Percentiles rank a stretch among this genome's conserved stretches.
phyloP scores from a whole-genome alignment of 2,888 invertebrate genomes.

The Monopis laevigella region DNA sequence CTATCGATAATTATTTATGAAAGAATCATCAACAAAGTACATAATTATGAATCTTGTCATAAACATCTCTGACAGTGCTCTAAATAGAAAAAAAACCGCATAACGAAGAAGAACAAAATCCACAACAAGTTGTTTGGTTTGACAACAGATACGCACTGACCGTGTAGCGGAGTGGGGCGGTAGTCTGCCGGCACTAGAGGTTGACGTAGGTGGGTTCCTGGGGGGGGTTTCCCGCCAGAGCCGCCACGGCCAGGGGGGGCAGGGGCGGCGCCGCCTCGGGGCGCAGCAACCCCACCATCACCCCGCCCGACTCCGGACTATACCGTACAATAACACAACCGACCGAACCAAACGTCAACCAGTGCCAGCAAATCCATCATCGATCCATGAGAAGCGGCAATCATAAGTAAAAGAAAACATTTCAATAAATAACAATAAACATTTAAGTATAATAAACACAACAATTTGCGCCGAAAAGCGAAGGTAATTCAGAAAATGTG shows the following conservation, averaged over 20 bases:
- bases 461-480: slow-evolving; percentile 32
- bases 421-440: slow-evolving; percentile 36
- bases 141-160: slow-evolving; percentile 31
- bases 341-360: slow-evolving; percentile 31
- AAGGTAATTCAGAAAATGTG: slow-evolving; percentile 75
- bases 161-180: slow-evolving; percentile 50
- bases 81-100: too few relatives aligned
- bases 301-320: slow-evolving; percentile 69
- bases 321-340: slow-evolving; percentile 9
- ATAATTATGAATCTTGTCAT: too few relatives aligned
- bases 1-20: too few relatives aligned
- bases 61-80: too few relatives aligned
- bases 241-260: slow-evolving; percentile 46
- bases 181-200: slow-evolving; percentile 85
- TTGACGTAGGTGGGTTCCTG: slow-evolving; percentile 95
- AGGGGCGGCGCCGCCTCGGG: slow-evolving; percentile 65
- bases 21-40: too few relatives aligned
- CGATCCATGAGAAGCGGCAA: slow-evolving; percentile 62
- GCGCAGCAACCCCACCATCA: slow-evolving; percentile 60
- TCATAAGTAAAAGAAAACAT: slow-evolving; percentile 67
- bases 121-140: too few relatives aligned
- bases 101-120: too few relatives aligned
- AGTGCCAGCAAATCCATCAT: slow-evolving; percentile 60
- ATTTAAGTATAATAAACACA: slow-evolving; percentile 26
- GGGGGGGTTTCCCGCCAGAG: slow-evolving; percentile 69